These are phyloP conservation scores for Pammene fasciana DNA, from an alignment of 2,888 invertebrate species.

Conservation along the genomic window DNA sequence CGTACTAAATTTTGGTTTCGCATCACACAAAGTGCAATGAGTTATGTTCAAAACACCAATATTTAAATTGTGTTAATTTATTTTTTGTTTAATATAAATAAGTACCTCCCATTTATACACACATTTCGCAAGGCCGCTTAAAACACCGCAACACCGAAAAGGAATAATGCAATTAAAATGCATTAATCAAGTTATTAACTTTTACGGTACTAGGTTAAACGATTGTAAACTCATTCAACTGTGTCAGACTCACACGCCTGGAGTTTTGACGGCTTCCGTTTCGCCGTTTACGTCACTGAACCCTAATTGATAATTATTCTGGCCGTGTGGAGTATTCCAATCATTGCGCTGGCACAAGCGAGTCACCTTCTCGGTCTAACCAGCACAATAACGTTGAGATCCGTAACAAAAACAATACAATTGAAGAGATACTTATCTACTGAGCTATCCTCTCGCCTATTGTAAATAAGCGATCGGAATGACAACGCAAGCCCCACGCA, in stretches of 20 bases:
- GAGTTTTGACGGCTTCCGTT: constrained; percentile 39
- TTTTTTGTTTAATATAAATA: not conserved
- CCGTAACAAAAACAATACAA: too few relatives aligned
- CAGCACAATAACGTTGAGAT: too few relatives aligned
- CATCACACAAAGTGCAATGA: too few relatives aligned
- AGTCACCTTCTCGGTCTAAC: not conserved
- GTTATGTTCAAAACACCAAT: too few relatives aligned
- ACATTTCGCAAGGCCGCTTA: constrained; percentile 7
- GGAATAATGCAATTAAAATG: constrained; percentile 2
- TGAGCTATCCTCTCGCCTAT: too few relatives aligned
- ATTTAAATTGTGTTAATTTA: not conserved
- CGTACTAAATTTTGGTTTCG: too few relatives aligned
- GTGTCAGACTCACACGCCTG: constrained; percentile 34
- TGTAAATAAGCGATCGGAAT: not conserved
- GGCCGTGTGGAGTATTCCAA: not conserved
- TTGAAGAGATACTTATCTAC: too few relatives aligned
- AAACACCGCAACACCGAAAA: constrained; percentile 6
- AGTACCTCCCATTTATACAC: not conserved
- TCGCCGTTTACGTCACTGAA: constrained; percentile 32
- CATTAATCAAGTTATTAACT: constrained; percentile 25
- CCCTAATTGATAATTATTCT: constrained; percentile 30
- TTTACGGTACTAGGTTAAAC: constrained; percentile 37
- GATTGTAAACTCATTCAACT: constrained; percentile 39
- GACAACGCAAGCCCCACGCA: not conserved
- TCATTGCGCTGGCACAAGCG: not conserved